Evolutionary conservation across 2,797 vertebrate species (phyloP), one percentile per base, ranked within the genome.

Genomic region (Helarctos malayanus): DNA sequence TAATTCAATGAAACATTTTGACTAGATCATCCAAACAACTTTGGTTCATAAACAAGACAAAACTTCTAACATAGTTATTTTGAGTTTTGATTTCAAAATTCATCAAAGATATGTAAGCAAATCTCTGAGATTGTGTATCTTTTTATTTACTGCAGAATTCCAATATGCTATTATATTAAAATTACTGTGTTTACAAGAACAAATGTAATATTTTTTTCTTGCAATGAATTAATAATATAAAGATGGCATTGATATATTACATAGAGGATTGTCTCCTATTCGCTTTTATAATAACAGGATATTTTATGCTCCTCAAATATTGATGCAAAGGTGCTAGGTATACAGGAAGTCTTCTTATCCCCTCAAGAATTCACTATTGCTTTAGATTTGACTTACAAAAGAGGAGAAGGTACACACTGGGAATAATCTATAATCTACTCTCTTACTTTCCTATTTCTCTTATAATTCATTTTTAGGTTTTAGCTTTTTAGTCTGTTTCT

Each of bases 391-490:
- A 85, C 78, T 84, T 81, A 18, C 21, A 73, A 71, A 69, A 54
- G 73, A 47, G 45, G 6, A 54, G 18, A 78, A 85, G 2, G 3
- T 27, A 21, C 41, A 16, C 38, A 59, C 1, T 23, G 9, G 57
- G 11, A 54, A 84, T 52, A 73, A 49, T 7, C n/a, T 86, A 38
- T 69, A 56, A 91, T 82, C n/a, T 68, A 25, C 2, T 12, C 14
- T 76, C 14, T 76, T 81, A 82, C 0, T 91, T 90, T 75, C 49
- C 8, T 63, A 69, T 86, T 91, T 86, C 35, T 96, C 57, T 95
- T 97, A 76, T 5, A 78, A 52, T 75, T 90, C 14, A 83, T 13
- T 63, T 82, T 76, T 84, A 73, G 59, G 65, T 68, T 80, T 89
- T 52, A 25, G 75, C 56, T 63, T 73, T 91, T 93, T 78, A 29